Evolutionary conservation across 2,797 vertebrate genomes (phyloP).

Genomic region (Falco naumanni): DNA sequence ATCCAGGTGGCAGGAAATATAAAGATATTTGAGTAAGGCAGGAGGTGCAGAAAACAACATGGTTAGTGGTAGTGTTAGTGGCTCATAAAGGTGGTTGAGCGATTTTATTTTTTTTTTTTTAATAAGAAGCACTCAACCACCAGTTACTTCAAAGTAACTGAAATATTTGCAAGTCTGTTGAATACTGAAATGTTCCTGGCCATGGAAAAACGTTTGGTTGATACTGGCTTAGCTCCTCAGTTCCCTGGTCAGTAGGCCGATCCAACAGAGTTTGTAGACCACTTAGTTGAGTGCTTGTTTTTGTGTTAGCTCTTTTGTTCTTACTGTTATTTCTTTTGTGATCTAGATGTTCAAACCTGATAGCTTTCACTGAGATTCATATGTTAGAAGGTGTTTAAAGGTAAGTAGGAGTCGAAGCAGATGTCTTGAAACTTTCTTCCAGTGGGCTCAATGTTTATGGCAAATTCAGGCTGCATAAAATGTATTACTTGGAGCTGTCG

Average conservation of each 20-base stretch:
- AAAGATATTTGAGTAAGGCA: not conserved
- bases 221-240: accelerated
- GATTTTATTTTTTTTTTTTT: not conserved
- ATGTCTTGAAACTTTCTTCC: not conserved
- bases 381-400: not conserved
- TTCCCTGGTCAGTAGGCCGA: not conserved
- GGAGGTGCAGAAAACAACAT: not conserved
- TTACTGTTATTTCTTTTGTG: not conserved
- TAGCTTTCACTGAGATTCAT: accelerated
- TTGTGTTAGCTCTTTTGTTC: not conserved
- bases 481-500: accelerated
- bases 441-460: not conserved
- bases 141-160: not conserved
- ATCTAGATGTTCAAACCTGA: not conserved
- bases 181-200: not conserved
- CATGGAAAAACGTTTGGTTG: not conserved
- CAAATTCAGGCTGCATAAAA: not conserved
- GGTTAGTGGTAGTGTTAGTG: not conserved
- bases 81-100: not conserved
- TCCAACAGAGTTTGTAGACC: not conserved
- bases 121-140: not conserved
- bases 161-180: not conserved
- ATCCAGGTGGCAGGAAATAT: not conserved
- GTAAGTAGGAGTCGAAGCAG: accelerated
- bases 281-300: accelerated